phyloP scores from a whole-genome alignment of 2,797 vertebrate genomes.

The Siniperca undulata region DNA sequence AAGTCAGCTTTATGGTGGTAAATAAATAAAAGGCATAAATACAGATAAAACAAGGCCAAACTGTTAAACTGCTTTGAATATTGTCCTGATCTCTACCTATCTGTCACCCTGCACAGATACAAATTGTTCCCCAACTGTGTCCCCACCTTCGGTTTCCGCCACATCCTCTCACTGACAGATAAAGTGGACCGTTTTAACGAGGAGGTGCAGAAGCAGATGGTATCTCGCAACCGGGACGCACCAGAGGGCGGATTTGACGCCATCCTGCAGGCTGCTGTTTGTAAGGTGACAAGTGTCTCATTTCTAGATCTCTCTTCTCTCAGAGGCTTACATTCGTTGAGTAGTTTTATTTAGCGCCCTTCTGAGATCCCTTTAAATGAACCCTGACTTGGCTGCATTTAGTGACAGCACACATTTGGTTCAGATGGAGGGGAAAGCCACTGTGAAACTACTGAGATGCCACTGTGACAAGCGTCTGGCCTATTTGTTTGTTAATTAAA shows the following conservation, averaged over 20 bases:
- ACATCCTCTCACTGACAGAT: slow-evolving; percentile 95
- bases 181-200: slow-evolving; percentile 95
- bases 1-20: background rate
- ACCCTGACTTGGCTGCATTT: background rate
- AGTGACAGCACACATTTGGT: background rate
- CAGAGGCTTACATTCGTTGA: background rate
- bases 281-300: slow-evolving; percentile 86
- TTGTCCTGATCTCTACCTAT: slow-evolving; percentile 4
- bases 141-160: slow-evolving; percentile 96
- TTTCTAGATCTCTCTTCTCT: background rate
- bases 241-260: slow-evolving; percentile 97
- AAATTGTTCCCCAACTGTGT: slow-evolving; percentile 95
- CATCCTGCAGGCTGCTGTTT: slow-evolving; percentile 95
- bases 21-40: background rate
- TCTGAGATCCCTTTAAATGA: background rate
- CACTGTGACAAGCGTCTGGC: slow-evolving; percentile 36
- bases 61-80: background rate
- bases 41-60: background rate
- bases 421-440: background rate
- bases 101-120: slow-evolving; percentile 84
- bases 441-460: slow-evolving; percentile 9
- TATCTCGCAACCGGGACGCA: slow-evolving; percentile 96
- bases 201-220: slow-evolving; percentile 96
- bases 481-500: slow-evolving; percentile 69
- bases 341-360: background rate